Percentiles rank a stretch among this genome's conserved stretches.
These are phyloP conservation scores for Delia radicum DNA, from an alignment of 1,140 invertebrate genomes.

Conservation along the genomic window DNA sequence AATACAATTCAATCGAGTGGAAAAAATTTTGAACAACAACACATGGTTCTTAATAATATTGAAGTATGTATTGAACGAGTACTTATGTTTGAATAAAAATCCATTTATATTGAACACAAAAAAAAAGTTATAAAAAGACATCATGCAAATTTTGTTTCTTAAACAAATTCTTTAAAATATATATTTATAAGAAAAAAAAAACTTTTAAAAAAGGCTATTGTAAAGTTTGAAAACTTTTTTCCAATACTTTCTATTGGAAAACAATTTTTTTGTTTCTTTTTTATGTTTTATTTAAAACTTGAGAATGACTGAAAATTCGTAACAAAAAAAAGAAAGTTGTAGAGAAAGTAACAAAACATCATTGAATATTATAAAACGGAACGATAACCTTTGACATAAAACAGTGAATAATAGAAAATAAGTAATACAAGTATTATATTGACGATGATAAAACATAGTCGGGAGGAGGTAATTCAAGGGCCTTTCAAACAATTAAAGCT, in stretches of 20 bases:
- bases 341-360: not conserved
- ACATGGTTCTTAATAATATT: not conserved
- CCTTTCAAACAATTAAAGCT: too few relatives aligned
- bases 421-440: too few relatives aligned
- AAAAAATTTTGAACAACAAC: constrained; percentile 14
- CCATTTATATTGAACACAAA: not conserved
- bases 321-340: not conserved
- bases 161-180: not conserved
- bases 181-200: constrained; percentile 5
- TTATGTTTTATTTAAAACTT: not conserved
- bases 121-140: not conserved
- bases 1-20: constrained; percentile 19
- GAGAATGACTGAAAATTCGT: not conserved
- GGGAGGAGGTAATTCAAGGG: too few relatives aligned
- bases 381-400: not conserved
- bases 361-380: not conserved
- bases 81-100: not conserved
- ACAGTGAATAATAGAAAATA: not conserved
- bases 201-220: constrained; percentile 17
- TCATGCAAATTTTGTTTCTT: not conserved
- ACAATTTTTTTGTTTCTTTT: not conserved
- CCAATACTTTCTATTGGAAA: not conserved
- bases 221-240: not conserved
- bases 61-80: not conserved
- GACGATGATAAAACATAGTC: too few relatives aligned